Conservation (phyloP, 1,140 invertebrate genomes). For the Onthophagus taurus region DNA sequence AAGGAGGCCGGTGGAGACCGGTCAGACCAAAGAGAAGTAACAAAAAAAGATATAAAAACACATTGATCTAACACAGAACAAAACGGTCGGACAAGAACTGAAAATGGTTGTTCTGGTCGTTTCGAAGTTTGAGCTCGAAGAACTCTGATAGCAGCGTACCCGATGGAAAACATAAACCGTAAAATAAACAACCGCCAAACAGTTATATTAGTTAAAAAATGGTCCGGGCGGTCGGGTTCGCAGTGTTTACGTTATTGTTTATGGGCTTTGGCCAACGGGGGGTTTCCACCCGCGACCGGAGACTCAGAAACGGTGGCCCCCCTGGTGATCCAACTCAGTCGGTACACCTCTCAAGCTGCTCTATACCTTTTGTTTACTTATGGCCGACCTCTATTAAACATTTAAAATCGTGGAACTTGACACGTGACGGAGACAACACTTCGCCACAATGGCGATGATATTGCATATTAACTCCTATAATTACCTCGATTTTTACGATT, state of each 20-base stretch:
- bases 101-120: no score
- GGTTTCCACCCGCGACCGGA: conserved; percentile 16
- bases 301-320: conserved; percentile 10
- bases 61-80: no score
- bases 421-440: no score
- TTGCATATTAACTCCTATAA: no score
- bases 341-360: conserved; percentile 5
- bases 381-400: conserved; percentile 10
- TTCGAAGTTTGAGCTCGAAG: no score
- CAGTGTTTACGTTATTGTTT: conserved; percentile 26
- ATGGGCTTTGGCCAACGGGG: conserved; percentile 20
- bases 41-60: no score
- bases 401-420: conserved; percentile 13
- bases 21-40: no score
- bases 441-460: no score
- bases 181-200: conserved; percentile 27
- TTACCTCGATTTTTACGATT: no score
- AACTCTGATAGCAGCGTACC: no score
- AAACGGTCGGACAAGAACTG: no score
- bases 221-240: conserved; percentile 11
- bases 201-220: conserved; percentile 24
- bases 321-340: conserved; percentile 1
- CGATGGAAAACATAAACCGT: conserved; percentile 20
- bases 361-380: conserved; percentile 13
- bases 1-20: no score